These are phyloP conservation scores for Caerostris darwini DNA, from an alignment of 1,140 invertebrate species.

Conservation along the genomic window DNA sequence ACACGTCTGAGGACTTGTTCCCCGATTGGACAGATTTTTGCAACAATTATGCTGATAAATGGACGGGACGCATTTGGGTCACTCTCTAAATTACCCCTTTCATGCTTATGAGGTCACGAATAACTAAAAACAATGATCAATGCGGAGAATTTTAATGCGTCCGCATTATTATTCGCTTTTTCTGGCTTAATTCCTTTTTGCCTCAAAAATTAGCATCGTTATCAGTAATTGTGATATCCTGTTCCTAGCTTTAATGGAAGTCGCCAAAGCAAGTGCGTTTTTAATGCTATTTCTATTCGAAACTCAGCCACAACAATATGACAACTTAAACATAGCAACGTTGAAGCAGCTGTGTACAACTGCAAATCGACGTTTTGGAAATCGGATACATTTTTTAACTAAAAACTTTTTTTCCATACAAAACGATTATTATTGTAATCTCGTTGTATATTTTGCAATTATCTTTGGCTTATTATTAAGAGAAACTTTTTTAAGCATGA, in stretches of 20 bases:
- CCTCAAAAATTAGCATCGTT: neutral
- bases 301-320: no score
- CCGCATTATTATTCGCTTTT: neutral
- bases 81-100: slow-evolving; percentile 5
- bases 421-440: no score
- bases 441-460: no score
- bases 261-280: neutral
- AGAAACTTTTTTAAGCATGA: no score
- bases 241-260: neutral
- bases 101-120: slow-evolving; percentile 17
- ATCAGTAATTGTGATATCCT: neutral
- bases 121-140: slow-evolving; percentile 24
- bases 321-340: no score
- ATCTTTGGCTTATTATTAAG: no score
- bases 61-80: neutral
- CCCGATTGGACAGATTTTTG: slow-evolving; percentile 16
- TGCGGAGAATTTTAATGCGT: slow-evolving; percentile 10
- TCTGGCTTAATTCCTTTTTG: neutral
- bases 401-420: no score
- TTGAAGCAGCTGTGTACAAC: no score
- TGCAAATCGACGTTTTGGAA: no score
- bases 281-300: no score
- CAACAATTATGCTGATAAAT: slow-evolving; percentile 40
- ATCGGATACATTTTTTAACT: no score
- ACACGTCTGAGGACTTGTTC: neutral